These are phyloP conservation scores for Ischnura elegans DNA, from an alignment of 2,888 invertebrate species.

Conservation along the genomic window DNA sequence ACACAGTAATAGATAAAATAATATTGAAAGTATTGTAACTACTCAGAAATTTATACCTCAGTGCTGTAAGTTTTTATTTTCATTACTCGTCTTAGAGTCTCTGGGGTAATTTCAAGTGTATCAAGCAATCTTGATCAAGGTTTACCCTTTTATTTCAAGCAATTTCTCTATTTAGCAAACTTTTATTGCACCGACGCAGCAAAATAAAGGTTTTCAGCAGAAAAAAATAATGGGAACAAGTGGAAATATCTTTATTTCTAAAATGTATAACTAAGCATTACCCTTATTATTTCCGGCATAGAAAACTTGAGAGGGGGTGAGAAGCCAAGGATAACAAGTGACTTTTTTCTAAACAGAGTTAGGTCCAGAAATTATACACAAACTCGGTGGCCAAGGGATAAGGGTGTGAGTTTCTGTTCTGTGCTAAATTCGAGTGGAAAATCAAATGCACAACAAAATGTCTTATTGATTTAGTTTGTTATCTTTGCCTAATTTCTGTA, in stretches of 20 bases:
- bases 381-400: conserved; percentile 99
- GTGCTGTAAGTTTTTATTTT: conserved; percentile 93
- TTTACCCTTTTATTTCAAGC: conserved; percentile 86
- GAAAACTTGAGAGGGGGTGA: too few relatives aligned
- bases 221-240: too few relatives aligned
- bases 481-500: too few relatives aligned
- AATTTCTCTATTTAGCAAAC: conserved; percentile 97
- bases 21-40: background rate
- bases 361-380: conserved; percentile 94
- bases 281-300: conserved; percentile 94
- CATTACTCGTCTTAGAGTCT: conserved; percentile 93
- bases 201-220: too few relatives aligned
- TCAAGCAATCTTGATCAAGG: conserved; percentile 92
- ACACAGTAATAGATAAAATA: too few relatives aligned
- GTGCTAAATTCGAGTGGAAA: conserved; percentile 81
- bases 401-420: conserved; percentile 97
- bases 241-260: too few relatives aligned
- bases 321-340: too few relatives aligned
- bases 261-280: background rate
- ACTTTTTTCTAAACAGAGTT: conserved; percentile 96
- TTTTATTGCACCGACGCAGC: conserved; percentile 87
- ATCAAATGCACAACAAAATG: too few relatives aligned
- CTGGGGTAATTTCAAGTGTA: conserved; percentile 94
- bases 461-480: too few relatives aligned
- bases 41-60: conserved; percentile 76